Percentiles rank a stretch among this genome's conserved stretches.
phyloP scores from a whole-genome alignment of 2,888 invertebrate species.

The Octodonta nipae region DNA sequence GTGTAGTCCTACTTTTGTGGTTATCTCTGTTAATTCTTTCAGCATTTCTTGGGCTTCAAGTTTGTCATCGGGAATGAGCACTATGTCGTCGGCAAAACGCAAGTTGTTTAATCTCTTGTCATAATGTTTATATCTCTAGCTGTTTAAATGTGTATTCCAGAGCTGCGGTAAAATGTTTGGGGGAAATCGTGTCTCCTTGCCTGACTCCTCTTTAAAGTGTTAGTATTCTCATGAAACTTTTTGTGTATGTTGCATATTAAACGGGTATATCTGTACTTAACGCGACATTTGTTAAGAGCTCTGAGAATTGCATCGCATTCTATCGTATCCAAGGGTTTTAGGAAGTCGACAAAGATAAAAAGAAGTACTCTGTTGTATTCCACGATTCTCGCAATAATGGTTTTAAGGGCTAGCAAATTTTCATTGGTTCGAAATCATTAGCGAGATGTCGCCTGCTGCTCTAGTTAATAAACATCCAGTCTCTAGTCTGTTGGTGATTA shows the following conservation, averaged over 20 bases:
- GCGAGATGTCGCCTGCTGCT: not conserved
- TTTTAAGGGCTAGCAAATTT: not conserved
- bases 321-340: not conserved
- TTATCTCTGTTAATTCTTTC: not conserved
- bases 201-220: not conserved
- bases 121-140: not conserved
- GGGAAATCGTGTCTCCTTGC: not conserved
- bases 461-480: not conserved
- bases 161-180: not conserved
- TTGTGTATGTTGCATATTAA: not conserved
- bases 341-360: not conserved
- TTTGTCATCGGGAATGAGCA: not conserved
- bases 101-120: no score
- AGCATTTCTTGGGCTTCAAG: not conserved
- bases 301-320: not conserved
- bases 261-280: not conserved
- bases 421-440: not conserved
- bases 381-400: not conserved
- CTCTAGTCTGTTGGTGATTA: not conserved
- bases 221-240: not conserved
- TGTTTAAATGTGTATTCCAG: not conserved
- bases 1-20: not conserved
- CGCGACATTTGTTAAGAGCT: not conserved
- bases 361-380: not conserved
- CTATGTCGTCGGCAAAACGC: not conserved